These are phyloP conservation scores for Musca domestica DNA, from an alignment of 1,140 invertebrate genomes.

Conservation along the genomic window DNA sequence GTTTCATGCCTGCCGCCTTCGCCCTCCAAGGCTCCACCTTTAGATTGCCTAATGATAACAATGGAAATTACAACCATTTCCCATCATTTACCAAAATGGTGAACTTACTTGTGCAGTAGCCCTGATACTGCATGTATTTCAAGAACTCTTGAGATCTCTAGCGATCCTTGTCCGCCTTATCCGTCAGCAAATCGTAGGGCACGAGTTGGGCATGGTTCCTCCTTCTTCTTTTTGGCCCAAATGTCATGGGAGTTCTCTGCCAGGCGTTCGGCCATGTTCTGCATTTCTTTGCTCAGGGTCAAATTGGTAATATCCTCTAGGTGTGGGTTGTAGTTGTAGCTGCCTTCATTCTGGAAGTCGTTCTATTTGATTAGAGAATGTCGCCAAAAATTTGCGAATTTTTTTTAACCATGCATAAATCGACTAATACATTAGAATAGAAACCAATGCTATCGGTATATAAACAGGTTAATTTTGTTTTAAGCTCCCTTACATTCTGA, in stretches of 20 bases:
- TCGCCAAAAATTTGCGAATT: background rate
- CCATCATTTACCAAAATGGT: background rate
- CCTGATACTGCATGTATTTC: constrained; percentile 97
- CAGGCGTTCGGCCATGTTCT: constrained; percentile 93
- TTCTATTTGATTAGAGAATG: constrained; percentile 33
- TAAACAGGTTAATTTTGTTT: too few relatives aligned
- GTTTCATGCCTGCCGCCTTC: constrained; percentile 76
- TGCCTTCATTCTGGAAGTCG: constrained; percentile 64
- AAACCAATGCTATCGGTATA: too few relatives aligned
- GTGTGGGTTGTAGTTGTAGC: constrained; percentile 92
- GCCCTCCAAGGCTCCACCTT: constrained; percentile 62
- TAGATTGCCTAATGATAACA: constrained; percentile 58
- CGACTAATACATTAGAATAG: too few relatives aligned
- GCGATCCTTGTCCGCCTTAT: constrained; percentile 97
- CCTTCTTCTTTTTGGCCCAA: constrained; percentile 96
- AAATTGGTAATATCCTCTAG: constrained; percentile 98
- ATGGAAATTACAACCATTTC: background rate
- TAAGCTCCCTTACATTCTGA: too few relatives aligned
- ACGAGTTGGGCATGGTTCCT: constrained; percentile 94
- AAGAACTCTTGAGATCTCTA: constrained; percentile 96
- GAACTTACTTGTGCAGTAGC: constrained; percentile 74
- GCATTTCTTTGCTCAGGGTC: constrained; percentile 96
- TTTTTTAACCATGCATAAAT: too few relatives aligned
- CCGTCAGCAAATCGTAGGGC: constrained; percentile 96
- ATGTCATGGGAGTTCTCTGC: constrained; percentile 98